A percentile compares a stretch with the other conserved stretches of the same genome.
These are phyloP conservation scores for Drosophila quadrilineata DNA, from an alignment of 1,140 invertebrate genomes.

Conservation along the genomic window DNA sequence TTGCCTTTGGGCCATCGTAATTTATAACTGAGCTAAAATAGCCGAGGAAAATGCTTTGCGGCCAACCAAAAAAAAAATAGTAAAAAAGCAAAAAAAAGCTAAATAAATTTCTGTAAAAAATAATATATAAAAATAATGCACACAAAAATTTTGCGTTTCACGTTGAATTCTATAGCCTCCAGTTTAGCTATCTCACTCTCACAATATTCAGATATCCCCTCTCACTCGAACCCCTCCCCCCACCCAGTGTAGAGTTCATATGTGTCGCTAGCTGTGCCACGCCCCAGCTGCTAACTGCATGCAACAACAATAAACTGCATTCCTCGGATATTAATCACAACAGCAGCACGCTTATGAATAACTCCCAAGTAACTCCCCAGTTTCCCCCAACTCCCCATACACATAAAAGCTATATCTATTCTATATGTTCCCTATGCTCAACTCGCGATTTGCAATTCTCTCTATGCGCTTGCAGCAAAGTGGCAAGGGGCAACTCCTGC, in stretches of 20 bases:
- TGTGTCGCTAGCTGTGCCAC: constrained; percentile 34
- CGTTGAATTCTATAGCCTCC: constrained; percentile 39
- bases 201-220: neutral
- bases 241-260: neutral
- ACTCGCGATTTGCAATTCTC: no score
- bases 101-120: no score
- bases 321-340: constrained; percentile 74
- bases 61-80: no score
- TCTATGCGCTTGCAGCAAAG: no score
- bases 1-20: constrained; percentile 62
- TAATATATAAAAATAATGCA: constrained; percentile 62
- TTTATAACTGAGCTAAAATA: constrained; percentile 77
- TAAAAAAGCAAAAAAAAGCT: no score
- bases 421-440: neutral
- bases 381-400: neutral
- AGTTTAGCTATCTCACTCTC: neutral
- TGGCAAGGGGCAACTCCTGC: no score
- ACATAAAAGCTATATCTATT: neutral
- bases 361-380: constrained; percentile 22
- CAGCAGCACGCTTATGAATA: constrained; percentile 48
- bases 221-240: neutral
- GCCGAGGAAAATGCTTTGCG: constrained; percentile 57
- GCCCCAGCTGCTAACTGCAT: constrained; percentile 12
- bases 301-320: constrained; percentile 69
- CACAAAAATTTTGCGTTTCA: constrained; percentile 76